Evolutionary conservation across 2,113 vertebrate species (phyloP).

Genomic region (Pseudopodoces humilis): DNA sequence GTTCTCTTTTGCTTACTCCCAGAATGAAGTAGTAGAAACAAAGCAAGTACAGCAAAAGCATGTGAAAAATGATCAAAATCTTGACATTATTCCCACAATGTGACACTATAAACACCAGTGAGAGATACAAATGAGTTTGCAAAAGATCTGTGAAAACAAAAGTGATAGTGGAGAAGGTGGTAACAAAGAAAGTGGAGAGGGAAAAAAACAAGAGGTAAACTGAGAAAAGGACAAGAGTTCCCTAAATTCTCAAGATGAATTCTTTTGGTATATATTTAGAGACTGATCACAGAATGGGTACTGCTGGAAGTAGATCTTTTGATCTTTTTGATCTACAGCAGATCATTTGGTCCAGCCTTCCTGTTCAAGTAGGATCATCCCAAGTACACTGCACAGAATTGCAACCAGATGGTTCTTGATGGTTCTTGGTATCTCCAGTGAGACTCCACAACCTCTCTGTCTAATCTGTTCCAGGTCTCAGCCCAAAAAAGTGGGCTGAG

Average conservation of each 20-base stretch:
- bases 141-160: background rate
- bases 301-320: background rate
- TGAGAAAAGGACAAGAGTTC: background rate
- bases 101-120: background rate
- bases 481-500: too few relatives aligned
- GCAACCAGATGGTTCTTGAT: background rate
- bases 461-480: background rate
- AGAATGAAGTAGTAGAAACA: background rate
- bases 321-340: background rate
- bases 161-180: background rate
- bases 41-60: background rate
- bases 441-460: background rate
- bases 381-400: background rate
- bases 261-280: background rate
- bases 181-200: background rate
- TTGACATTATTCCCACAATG: background rate
- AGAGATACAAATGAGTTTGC: background rate
- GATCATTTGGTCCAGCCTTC: background rate
- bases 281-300: background rate
- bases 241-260: background rate
- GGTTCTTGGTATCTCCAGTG: background rate
- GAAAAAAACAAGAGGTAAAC: background rate
- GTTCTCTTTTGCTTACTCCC: background rate
- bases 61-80: background rate
- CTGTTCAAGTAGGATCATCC: background rate